phyloP scores from a whole-genome alignment of 1,140 invertebrate species.

The Hormaphis cornu region DNA sequence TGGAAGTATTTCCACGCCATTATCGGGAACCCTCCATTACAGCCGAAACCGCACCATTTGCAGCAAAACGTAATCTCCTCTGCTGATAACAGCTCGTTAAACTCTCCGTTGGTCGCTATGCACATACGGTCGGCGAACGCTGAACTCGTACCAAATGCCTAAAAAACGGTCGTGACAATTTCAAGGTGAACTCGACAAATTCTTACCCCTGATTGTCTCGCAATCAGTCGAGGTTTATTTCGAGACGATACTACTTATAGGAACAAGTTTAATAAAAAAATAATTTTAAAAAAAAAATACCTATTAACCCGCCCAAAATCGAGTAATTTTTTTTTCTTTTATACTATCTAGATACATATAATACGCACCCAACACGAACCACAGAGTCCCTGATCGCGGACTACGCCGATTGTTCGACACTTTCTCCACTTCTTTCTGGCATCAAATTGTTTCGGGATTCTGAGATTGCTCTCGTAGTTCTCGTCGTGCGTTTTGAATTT shows the following conservation, averaged over 20 bases:
- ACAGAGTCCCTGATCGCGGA: constrained; percentile 64
- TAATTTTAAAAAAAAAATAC: too few species aligned
- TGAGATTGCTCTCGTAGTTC: background rate
- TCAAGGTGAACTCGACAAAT: constrained; percentile 38
- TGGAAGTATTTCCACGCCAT: constrained; percentile 53
- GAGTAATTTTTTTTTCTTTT: too few species aligned
- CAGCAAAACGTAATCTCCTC: constrained; percentile 58
- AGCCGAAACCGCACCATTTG: constrained; percentile 53
- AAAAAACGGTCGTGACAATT: constrained; percentile 41
- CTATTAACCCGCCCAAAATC: too few species aligned
- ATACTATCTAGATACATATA: too few species aligned
- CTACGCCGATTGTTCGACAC: constrained; percentile 66
- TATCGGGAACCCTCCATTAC: constrained; percentile 52
- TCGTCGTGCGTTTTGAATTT: background rate
- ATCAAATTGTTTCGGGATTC: constrained; percentile 52
- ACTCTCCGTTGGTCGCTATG: constrained; percentile 50
- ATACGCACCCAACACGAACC: constrained; percentile 55
- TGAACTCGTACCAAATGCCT: constrained; percentile 22
- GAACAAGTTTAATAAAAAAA: too few species aligned
- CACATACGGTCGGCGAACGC: constrained; percentile 62
- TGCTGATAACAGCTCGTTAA: constrained; percentile 50
- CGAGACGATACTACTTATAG: too few species aligned
- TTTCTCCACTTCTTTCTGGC: constrained; percentile 66
- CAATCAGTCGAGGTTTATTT: too few species aligned
- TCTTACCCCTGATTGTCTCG: background rate